Evolutionary conservation across 2,113 vertebrate species (phyloP), one percentile per base, ranked within the genome.

Genomic region (Indri indri): DNA sequence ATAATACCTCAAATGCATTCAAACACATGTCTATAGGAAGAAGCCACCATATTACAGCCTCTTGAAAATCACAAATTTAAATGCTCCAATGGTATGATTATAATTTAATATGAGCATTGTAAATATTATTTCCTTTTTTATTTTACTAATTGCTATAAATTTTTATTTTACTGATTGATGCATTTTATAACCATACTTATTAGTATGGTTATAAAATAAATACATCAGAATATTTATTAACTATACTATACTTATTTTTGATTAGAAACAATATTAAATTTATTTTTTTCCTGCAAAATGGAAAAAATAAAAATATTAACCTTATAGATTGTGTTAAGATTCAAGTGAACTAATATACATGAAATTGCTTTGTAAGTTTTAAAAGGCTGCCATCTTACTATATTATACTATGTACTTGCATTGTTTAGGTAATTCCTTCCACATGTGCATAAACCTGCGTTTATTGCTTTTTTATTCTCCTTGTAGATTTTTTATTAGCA

Each of bases 11-110:
- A 91, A 87, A 73, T 88, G 20, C 95, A 95, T 83, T 84, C 5
- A 80, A 76, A 66, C 14, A 34, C 18, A 77, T 10, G 6, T 89
- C 27, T 30, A 18, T 88, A 66, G 68, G n/a, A 93, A 57, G 47
- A 96, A 88, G 22, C 32, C 6, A 71, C 61, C 66, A 81, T 16
- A 12, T 94, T 86, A 81, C 22, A 95, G 18, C 54, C 63, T 90
- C 59, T n/a, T 90, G n/a, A 87, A 95, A 95, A 50, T 77, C 37
- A 93, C 32, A 91, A 59, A 40, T 14, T 91, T 18, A 94, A 95
- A 79, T 54, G 2, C 22, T 95, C 20, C 83, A 89, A 71, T 22
- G 1, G 57, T 89, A 57, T 32, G 18, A 83, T 91, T 94, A 66
- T 61, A 93, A 92, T 74, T 90, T 79, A 92, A 91, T 63, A 65